These are phyloP conservation scores for Sminthopsis crassicaudata DNA, from an alignment of 2,113 vertebrate genomes.

Conservation along the genomic window DNA sequence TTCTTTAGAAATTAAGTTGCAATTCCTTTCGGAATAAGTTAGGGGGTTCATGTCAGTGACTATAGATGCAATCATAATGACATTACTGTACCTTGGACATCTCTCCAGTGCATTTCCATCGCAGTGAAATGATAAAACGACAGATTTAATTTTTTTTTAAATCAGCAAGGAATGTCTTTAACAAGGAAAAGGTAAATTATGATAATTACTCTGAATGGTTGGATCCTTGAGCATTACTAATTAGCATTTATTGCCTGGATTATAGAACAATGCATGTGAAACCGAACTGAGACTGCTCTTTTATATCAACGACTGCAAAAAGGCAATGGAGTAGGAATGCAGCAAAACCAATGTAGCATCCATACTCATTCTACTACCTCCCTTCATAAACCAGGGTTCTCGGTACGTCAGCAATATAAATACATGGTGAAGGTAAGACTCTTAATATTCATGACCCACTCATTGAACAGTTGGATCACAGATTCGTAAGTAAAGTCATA, in stretches of 20 bases:
- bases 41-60: constrained; percentile 28
- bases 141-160: constrained; percentile 66
- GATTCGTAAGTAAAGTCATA: constrained; percentile 51
- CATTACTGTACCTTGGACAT: constrained; percentile 27
- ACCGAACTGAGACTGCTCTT: constrained; percentile 84
- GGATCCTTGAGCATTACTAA: constrained; percentile 88
- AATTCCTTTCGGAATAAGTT: constrained; percentile 65
- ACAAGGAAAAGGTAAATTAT: constrained; percentile 88
- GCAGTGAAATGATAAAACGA: constrained; percentile 44
- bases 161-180: constrained; percentile 82
- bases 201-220: constrained; percentile 86
- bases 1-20: constrained; percentile 58
- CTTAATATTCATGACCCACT: constrained; percentile 12
- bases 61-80: not conserved
- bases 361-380: constrained; percentile 20
- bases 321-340: constrained; percentile 74
- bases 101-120: constrained; percentile 56
- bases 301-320: constrained; percentile 80
- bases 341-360: constrained; percentile 41
- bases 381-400: not conserved
- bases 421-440: not conserved
- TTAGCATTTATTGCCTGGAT: constrained; percentile 90
- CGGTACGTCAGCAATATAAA: constrained; percentile 28
- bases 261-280: constrained; percentile 88
- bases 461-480: constrained; percentile 21